Conservation (phyloP, 2,888 invertebrate genomes). For the Hyles lineata region DNA sequence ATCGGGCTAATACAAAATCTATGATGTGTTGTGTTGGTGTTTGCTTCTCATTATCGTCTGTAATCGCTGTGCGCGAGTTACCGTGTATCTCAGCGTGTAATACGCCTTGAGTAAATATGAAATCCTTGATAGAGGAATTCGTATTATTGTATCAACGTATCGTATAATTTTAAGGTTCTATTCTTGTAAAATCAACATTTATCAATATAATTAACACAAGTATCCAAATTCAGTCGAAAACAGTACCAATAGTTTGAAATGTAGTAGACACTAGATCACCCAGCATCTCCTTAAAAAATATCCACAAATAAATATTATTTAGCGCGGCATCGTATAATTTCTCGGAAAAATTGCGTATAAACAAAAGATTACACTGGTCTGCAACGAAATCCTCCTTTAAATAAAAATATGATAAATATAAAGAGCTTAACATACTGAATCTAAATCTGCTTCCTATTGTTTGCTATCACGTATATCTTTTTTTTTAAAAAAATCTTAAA, state of each 20-base stretch:
- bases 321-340: slow-evolving; percentile 9
- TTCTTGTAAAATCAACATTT: too few species aligned
- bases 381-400: too few species aligned
- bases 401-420: too few species aligned
- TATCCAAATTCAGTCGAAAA: not conserved
- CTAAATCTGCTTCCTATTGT: too few species aligned
- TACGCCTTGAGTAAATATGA: slow-evolving; percentile 8
- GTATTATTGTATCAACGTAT: not conserved
- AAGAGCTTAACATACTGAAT: too few species aligned
- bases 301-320: slow-evolving; percentile 15
- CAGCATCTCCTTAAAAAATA: not conserved
- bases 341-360: slow-evolving; percentile 62
- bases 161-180: too few species aligned
- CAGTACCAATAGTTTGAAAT: not conserved
- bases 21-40: slow-evolving; percentile 21
- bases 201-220: not conserved
- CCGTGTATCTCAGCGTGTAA: not conserved
- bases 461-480: too few species aligned
- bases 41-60: slow-evolving; percentile 8
- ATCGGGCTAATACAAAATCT: slow-evolving; percentile 28
- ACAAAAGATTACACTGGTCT: too few species aligned
- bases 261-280: not conserved
- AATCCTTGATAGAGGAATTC: not conserved
- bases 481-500: too few species aligned
- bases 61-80: slow-evolving; percentile 7